These are phyloP conservation scores for Danionella cerebrum DNA, from an alignment of 2,113 vertebrate genomes.

Conservation along the genomic window DNA sequence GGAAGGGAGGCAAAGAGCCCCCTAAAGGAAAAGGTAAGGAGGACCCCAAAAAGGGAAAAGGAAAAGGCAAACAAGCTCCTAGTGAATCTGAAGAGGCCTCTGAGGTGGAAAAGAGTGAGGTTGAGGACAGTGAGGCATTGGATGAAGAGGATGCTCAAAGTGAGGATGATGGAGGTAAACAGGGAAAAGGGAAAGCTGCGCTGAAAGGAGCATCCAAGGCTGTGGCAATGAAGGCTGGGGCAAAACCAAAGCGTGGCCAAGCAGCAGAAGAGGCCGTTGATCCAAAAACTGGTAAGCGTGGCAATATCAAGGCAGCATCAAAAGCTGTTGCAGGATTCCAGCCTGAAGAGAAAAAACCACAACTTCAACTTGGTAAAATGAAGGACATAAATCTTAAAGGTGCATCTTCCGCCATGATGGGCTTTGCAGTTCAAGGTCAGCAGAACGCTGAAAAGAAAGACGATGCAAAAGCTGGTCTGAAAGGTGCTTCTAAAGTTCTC, in stretches of 20 bases:
- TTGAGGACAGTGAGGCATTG: conserved; percentile 45
- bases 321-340: conserved; percentile 52
- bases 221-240: conserved; percentile 57
- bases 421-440: conserved; percentile 50
- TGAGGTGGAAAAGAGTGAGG: conserved; percentile 57
- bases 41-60: conserved; percentile 61
- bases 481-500: conserved; percentile 60
- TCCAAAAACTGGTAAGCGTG: conserved; percentile 33
- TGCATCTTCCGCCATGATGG: conserved; percentile 62
- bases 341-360: conserved; percentile 49
- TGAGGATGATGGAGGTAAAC: conserved; percentile 68
- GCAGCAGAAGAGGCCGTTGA: conserved; percentile 23
- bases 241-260: conserved; percentile 52
- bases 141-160: conserved; percentile 52
- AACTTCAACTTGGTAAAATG: conserved; percentile 39
- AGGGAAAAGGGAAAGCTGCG: conserved; percentile 50
- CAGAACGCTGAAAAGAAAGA: conserved; percentile 58
- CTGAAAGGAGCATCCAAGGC: conserved; percentile 67
- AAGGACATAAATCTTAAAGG: conserved; percentile 66
- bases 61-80: conserved; percentile 68
- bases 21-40: conserved; percentile 68
- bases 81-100: conserved; percentile 74
- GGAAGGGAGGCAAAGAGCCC: conserved; percentile 58
- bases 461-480: conserved; percentile 56
- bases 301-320: conserved; percentile 42